Conservation (phyloP, 1,140 invertebrate genomes). For the Papilio glaucus region DNA sequence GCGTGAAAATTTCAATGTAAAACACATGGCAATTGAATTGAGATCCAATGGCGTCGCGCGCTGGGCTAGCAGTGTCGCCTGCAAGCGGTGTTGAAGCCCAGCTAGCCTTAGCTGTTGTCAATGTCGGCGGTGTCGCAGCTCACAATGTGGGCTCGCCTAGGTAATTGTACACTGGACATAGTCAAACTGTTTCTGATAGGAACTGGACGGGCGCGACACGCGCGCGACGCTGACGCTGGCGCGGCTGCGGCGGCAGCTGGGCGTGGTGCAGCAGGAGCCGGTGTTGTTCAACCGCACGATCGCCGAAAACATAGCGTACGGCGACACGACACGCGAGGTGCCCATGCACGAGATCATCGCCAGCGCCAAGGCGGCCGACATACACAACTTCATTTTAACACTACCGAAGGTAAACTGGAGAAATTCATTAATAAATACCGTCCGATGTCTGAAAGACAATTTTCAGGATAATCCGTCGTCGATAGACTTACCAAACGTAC, state of each 20-base stretch:
- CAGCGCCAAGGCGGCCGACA: conserved; percentile 89
- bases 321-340: conserved; percentile 85
- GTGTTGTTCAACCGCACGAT: conserved; percentile 89
- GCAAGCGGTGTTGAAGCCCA: too few relatives aligned
- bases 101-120: too few relatives aligned
- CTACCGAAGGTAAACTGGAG: conserved; percentile 87
- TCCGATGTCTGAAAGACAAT: too few relatives aligned
- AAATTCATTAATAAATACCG: background rate
- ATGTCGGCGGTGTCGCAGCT: too few relatives aligned
- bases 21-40: too few relatives aligned
- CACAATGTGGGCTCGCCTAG: too few relatives aligned
- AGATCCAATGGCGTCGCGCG: too few relatives aligned
- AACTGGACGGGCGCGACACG: conserved; percentile 82
- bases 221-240: conserved; percentile 74
- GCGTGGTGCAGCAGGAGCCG: conserved; percentile 91
- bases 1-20: too few relatives aligned
- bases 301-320: conserved; percentile 90
- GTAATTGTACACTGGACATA: background rate
- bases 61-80: too few relatives aligned
- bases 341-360: conserved; percentile 85
- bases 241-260: conserved; percentile 85
- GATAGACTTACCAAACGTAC: too few relatives aligned
- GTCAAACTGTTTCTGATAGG: conserved; percentile 55
- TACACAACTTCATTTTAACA: conserved; percentile 91
- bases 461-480: too few relatives aligned